Conservation (phyloP, 2,888 invertebrate species). For the Esperia sulphurella region DNA sequence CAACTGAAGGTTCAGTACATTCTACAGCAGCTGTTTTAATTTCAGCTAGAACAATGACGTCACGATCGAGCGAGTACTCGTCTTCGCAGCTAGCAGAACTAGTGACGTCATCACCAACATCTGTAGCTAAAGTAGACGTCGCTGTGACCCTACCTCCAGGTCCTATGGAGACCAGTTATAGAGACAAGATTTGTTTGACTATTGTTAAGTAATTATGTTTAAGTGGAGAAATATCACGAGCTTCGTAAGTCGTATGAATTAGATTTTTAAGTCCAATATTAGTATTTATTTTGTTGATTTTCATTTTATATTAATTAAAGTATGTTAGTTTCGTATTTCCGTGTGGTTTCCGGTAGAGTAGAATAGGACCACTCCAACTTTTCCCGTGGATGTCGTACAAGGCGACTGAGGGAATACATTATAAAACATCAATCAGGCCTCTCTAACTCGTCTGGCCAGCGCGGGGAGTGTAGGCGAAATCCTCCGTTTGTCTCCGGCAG, state of each 20-base stretch:
- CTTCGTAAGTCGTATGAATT: not conserved
- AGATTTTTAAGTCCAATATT: not conserved
- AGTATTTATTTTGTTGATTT: not conserved
- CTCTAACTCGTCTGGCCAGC: too few relatives aligned
- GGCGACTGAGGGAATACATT: too few relatives aligned
- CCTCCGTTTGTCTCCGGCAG: too few relatives aligned
- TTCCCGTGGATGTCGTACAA: too few relatives aligned
- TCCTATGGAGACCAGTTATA: conserved; percentile 57
- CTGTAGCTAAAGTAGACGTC: conserved; percentile 64
- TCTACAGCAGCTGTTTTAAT: conserved; percentile 6
- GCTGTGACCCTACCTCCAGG: conserved; percentile 63
- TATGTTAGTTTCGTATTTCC: not conserved
- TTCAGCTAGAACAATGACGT: conserved; percentile 67
- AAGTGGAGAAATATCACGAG: not conserved
- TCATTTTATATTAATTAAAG: not conserved
- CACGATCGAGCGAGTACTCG: conserved; percentile 68
- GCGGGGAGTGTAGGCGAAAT: too few relatives aligned
- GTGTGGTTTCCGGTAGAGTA: too few relatives aligned
- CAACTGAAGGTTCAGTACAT: not conserved
- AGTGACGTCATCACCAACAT: conserved; percentile 53
- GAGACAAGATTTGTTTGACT: conserved; percentile 68
- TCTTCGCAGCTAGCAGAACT: conserved; percentile 59
- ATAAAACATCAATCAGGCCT: too few relatives aligned
- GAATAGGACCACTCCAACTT: too few relatives aligned
- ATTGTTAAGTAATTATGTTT: conserved; percentile 43